These are phyloP conservation scores for Ornithoptera alexandrae DNA, from an alignment of 2,888 invertebrate genomes.

Conservation along the genomic window DNA sequence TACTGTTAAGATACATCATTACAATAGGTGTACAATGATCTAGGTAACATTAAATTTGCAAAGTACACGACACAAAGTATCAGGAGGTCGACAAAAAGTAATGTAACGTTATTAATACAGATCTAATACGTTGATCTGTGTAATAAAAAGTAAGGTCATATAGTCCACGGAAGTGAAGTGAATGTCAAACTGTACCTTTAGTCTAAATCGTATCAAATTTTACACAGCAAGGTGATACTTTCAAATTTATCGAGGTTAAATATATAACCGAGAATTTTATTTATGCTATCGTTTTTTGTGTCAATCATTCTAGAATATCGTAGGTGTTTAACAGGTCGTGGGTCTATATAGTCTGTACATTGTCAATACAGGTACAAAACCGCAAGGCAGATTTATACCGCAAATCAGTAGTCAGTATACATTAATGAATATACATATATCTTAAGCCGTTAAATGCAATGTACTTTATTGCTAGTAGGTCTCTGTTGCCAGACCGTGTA, in stretches of 20 bases:
- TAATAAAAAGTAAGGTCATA: conserved; percentile 13
- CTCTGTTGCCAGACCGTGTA: no score
- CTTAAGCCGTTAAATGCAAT: no score
- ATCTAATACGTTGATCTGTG: not conserved
- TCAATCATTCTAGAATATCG: no score
- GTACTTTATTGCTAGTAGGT: no score
- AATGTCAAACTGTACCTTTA: conserved; percentile 6
- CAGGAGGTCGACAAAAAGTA: not conserved
- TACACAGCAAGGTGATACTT: conserved; percentile 17
- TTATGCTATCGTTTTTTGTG: not conserved
- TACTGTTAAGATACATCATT: not conserved
- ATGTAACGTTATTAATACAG: not conserved
- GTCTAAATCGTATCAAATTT: conserved; percentile 16
- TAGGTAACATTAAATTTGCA: no score
- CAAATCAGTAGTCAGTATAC: no score
- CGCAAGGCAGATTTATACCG: no score
- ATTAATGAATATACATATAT: no score
- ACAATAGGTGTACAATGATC: not conserved
- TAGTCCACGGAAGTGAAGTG: conserved; percentile 12
- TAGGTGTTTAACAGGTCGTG: no score
- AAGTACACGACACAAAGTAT: no score
- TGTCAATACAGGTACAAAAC: no score
- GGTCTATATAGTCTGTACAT: no score
- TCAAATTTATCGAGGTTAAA: conserved; percentile 12
- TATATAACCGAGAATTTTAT: not conserved